Base-by-base conservation (phyloP, 2,888 invertebrate genomes). In the Epistrophella euchroma region DNA sequence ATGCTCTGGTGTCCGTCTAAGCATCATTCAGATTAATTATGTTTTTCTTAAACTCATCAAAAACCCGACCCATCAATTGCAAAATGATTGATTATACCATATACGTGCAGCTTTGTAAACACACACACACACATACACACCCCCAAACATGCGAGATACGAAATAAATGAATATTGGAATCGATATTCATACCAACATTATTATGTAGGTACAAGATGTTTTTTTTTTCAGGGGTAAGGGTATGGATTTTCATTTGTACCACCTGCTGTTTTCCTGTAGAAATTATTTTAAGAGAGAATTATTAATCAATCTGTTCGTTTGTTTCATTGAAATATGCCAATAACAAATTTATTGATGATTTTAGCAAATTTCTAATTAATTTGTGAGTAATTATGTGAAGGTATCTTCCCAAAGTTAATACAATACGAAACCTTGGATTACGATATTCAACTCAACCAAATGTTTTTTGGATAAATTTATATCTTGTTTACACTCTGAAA, bases 11-110 rank as follows among this genome's bases (percentile, higher is more conserved):
- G n/a, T n/a, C n/a, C n/a, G n/a, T n/a, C n/a, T n/a, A n/a, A n/a
- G n/a, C 60, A 40, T 60, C 40, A 10, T 60, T 45, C 28, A 43
- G 55, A 77, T 70, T 73, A 83, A 78, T 83, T 78, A 73, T 62
- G 40, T 47, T 60, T 81, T 78, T 40, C 73, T 62, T 40, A 62
- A 74, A 74, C 56, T 74, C 68, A 83, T 74, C 78, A 70, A 45
- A 22, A 52, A 60, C 32, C 13, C 66, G 60, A 40, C 75, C 37
- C 70, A 62, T 70, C 47, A 74, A 64, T 75, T 64, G 58, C 17
- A 55, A 74, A 74, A 50, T 79, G 83, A 83, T 79, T 83, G 79
- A 83, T 83, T 74, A 58, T 74, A 52, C 37, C 19, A 68, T 50
- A 68, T 50, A 73, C 55, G 73, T 70, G 40, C 45, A 47, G 60